These are phyloP conservation scores for Oscheius sp. DNA, from an alignment of 2,888 invertebrate genomes.

Conservation along the genomic window DNA sequence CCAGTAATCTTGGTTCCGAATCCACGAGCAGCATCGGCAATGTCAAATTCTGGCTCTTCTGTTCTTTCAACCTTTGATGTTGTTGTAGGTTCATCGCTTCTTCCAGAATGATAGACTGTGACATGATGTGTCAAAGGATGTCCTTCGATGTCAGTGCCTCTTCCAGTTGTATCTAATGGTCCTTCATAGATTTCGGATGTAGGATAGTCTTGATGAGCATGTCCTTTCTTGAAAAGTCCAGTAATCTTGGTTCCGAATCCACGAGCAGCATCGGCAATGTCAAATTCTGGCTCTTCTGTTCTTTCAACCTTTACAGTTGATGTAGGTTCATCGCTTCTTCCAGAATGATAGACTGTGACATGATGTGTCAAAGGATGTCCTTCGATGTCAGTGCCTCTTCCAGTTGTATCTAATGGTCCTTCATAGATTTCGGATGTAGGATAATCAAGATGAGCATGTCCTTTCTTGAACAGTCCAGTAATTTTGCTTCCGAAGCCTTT, in stretches of 20 bases:
- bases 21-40: conserved; percentile 8
- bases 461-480: conserved; percentile 37
- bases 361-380: conserved; percentile 38
- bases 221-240: conserved; percentile 38
- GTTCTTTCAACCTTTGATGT: neutral
- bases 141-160: neutral
- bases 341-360: conserved; percentile 41
- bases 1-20: conserved; percentile 37
- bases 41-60: neutral
- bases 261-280: conserved; percentile 21
- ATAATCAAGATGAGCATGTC: conserved; percentile 43
- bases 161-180: conserved; percentile 17
- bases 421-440: conserved; percentile 31
- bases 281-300: neutral
- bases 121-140: conserved; percentile 11
- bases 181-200: conserved; percentile 35
- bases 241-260: conserved; percentile 33
- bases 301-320: neutral
- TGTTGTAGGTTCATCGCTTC: conserved; percentile 2
- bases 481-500: conserved; percentile 40
- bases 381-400: conserved; percentile 31
- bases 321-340: conserved; percentile 30
- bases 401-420: conserved; percentile 36
- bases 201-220: conserved; percentile 43
- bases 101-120: conserved; percentile 35